Evolutionary conservation across 2,888 invertebrate species (phyloP).

Genomic region (Subacronicta megacephala): DNA sequence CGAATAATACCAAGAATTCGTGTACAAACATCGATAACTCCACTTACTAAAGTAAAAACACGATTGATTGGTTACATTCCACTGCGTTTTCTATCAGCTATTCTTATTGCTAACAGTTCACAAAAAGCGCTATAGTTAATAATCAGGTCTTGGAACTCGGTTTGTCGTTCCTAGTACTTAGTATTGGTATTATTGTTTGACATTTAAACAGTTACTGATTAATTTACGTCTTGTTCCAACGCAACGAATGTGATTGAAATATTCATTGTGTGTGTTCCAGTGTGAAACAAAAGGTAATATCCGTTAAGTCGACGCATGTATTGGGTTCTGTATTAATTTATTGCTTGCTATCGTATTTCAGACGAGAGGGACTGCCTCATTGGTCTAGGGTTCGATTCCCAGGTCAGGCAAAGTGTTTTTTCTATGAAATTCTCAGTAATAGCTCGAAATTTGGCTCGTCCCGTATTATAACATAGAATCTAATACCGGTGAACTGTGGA

Average conservation of each 20-base stretch:
- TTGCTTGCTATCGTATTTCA: constrained; percentile 23
- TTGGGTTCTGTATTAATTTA: constrained; percentile 37
- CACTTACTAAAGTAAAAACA: constrained; percentile 6
- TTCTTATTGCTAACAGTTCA: constrained; percentile 26
- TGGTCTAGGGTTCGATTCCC: too few species aligned
- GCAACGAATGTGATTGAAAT: constrained; percentile 42
- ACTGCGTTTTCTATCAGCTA: constrained; percentile 39
- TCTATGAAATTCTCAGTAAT: too few species aligned
- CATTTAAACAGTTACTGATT: constrained; percentile 61
- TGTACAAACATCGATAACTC: constrained; percentile 14
- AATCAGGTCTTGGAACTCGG: constrained; percentile 29
- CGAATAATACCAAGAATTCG: constrained; percentile 38
- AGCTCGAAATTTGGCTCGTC: too few species aligned
- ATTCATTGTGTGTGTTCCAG: constrained; percentile 49
- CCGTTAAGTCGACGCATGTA: constrained; percentile 40
- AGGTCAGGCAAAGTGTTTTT: too few species aligned
- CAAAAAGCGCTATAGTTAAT: constrained; percentile 31
- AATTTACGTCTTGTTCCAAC: constrained; percentile 57
- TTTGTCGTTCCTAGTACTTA: background rate
- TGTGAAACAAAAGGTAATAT: constrained; percentile 46
- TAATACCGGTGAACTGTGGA: too few species aligned
- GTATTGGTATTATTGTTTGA: constrained; percentile 47
- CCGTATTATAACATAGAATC: too few species aligned
- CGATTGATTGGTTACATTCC: constrained; percentile 41
- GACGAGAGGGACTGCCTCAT: too few species aligned